These are phyloP conservation scores for Phrynocephalus guinanensis DNA, from an alignment of 2,797 vertebrate species.

Conservation along the genomic window DNA sequence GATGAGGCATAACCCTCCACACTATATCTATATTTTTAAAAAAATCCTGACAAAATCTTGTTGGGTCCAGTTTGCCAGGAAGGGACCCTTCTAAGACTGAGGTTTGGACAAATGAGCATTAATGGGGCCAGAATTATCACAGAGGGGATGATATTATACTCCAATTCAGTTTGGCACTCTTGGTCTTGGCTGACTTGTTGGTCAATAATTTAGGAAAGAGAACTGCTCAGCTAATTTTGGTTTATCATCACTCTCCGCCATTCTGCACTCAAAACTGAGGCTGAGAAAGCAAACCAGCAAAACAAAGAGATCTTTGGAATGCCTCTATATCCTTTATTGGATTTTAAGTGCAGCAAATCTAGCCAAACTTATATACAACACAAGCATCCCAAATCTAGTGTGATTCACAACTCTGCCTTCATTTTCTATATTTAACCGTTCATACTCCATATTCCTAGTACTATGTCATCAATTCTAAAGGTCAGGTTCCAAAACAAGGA, in stretches of 20 bases:
- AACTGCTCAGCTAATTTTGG: not conserved
- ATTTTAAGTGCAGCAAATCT: not conserved
- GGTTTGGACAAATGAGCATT: not conserved
- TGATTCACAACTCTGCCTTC: conserved; percentile 6
- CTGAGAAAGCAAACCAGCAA: not conserved
- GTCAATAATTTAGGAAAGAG: not conserved
- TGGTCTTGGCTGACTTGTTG: not conserved
- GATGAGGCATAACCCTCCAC: too few species aligned
- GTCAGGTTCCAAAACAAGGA: not conserved
- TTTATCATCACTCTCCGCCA: too few species aligned
- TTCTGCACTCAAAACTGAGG: not conserved
- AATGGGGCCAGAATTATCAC: not conserved
- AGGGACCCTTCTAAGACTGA: not conserved
- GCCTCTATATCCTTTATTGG: conserved; percentile 14
- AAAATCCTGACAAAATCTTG: too few species aligned
- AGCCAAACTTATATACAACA: not conserved
- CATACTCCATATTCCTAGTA: not conserved
- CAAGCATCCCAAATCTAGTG: conserved; percentile 6
- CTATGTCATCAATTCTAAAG: not conserved
- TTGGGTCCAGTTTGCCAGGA: not conserved
- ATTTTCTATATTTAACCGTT: not conserved
- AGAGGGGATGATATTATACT: not conserved
- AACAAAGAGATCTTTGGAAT: not conserved
- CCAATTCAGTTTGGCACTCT: not conserved
- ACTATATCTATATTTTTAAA: too few species aligned